Base-by-base conservation (phyloP, 2,888 invertebrate species). In the Cheilosia scutellata region DNA sequence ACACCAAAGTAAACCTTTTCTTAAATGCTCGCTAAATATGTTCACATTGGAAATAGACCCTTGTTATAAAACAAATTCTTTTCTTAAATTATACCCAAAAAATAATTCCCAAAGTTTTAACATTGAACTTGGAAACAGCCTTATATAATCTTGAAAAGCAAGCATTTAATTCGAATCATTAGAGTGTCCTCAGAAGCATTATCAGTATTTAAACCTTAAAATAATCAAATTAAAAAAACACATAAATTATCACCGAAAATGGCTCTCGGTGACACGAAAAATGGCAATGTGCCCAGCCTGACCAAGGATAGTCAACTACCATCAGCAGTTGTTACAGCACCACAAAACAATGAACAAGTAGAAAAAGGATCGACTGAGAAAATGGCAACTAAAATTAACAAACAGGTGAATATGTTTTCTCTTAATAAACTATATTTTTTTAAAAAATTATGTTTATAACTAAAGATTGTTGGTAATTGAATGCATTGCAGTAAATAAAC, bases 261-360 rank as follows among this genome's bases (percentile, higher is more conserved):
- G 91, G 90, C 90, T 76, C 88, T 90, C 62, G 90, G 88, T 68
- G 89, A 90, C 60, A 88, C 88, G 71, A 88, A 90, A 76, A 90
- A 88, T 87, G 89, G 89, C 71, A 89, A 88, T 63, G 88, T 89
- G 77, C 82, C 88, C 80, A 83, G 72, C 31, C 42, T 88, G 29
- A 47, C 84, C 47, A 88, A 88, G 57, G 87, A 75, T 82, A 87
- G 74, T 71, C 86, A 87, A 55, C 55, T 86, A 29, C 44, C 87
- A 60, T 63, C 84, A 68, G 47, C 74, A 27, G 58, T 68, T 13
- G 76, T 83, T 57, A 77, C 76, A 72, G 40, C 68, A 57, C 53
- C 79, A 55, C 83, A 82, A 58, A 87, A 82, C 42, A 87, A 86
- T 60, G 87, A 88, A 58, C 82, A 86, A 16, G 80, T 87, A 42